These are phyloP conservation scores for Bombus terrestris DNA, from an alignment of 1,140 invertebrate genomes.

Conservation along the genomic window DNA sequence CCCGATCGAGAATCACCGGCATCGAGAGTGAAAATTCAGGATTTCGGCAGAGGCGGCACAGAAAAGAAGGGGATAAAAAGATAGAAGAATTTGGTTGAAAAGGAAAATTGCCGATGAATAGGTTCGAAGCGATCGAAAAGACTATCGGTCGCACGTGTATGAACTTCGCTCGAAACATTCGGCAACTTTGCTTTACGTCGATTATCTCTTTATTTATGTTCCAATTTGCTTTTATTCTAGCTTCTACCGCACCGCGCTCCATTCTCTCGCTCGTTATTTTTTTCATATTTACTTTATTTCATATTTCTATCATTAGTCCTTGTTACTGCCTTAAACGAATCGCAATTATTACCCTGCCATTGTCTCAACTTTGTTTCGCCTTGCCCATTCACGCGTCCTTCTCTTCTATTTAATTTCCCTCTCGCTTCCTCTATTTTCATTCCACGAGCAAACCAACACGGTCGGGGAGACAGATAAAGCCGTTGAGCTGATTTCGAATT, in stretches of 20 bases:
- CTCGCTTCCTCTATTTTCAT: not conserved
- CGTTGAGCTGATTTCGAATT: conserved; percentile 53
- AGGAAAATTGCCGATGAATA: not conserved
- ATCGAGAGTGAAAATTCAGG: not conserved
- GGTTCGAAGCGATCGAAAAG: conserved; percentile 6
- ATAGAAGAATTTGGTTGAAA: not conserved
- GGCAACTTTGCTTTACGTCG: not conserved
- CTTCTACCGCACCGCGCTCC: no score
- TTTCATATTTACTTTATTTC: not conserved
- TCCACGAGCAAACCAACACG: not conserved
- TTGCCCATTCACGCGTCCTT: not conserved
- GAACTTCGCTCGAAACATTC: not conserved
- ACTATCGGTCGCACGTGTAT: conserved; percentile 15
- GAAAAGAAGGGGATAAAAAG: no score
- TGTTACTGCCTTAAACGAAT: not conserved
- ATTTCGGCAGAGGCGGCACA: no score
- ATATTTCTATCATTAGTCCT: not conserved
- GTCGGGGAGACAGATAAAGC: conserved; percentile 27
- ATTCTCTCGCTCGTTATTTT: not conserved
- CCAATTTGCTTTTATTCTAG: not conserved
- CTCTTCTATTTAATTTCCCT: no score
- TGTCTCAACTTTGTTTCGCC: not conserved
- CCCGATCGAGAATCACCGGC: not conserved
- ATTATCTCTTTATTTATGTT: not conserved
- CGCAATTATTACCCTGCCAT: not conserved